Evolutionary conservation across 2,113 vertebrate species (phyloP).

Genomic region (Hippocampus comes): DNA sequence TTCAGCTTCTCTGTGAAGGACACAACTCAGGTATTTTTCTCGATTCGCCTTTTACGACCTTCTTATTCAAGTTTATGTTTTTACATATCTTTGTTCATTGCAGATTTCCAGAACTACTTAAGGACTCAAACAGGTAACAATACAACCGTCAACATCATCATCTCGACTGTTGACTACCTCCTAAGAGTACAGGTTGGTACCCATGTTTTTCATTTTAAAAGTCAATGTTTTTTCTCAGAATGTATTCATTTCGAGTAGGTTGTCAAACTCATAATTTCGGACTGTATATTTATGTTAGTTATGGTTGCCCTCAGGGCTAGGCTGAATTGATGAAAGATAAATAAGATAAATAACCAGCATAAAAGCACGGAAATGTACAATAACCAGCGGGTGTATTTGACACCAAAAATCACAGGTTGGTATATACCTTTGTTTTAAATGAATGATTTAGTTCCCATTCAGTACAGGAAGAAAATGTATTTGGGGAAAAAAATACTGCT

Average conservation of each 20-base stretch:
- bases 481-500: no score
- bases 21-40: conserved; percentile 87
- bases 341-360: no score
- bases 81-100: conserved; percentile 6
- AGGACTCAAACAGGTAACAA: conserved; percentile 97
- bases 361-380: no score
- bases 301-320: neutral
- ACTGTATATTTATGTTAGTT: neutral
- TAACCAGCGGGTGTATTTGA: no score
- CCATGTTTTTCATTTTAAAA: neutral
- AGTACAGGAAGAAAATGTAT: no score
- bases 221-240: neutral
- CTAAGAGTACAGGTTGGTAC: conserved; percentile 86
- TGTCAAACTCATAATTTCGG: no score
- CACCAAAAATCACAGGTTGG: no score
- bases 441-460: no score
- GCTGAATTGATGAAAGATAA: no score
- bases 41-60: no score
- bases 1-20: conserved; percentile 93
- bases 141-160: conserved; percentile 95
- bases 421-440: no score
- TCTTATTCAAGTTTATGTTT: neutral
- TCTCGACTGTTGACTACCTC: conserved; percentile 96
- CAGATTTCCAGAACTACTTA: conserved; percentile 97
- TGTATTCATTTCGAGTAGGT: neutral